A percentile compares a stretch with the other conserved stretches of the same genome.
phyloP scores from a whole-genome alignment of 2,113 vertebrate species.

The Nibea albiflora region DNA sequence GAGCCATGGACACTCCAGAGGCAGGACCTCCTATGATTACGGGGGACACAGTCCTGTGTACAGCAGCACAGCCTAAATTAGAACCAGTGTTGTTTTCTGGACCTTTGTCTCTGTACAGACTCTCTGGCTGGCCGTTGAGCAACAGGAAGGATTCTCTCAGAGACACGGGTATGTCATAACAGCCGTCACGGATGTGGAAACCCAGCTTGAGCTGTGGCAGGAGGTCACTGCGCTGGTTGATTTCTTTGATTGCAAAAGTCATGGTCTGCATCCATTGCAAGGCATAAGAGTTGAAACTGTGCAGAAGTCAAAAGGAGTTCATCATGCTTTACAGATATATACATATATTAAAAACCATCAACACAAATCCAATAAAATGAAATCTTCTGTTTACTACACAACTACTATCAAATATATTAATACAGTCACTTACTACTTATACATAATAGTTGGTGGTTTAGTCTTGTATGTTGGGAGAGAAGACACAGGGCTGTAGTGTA shows the following conservation, averaged over 20 bases:
- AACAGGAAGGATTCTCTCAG: slow-evolving; percentile 74
- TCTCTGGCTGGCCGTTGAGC: slow-evolving; percentile 76
- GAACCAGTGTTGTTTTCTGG: not conserved
- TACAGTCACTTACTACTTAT: slow-evolving; percentile 75
- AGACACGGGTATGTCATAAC: slow-evolving; percentile 76
- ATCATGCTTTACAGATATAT: not conserved
- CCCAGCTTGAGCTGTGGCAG: slow-evolving; percentile 79
- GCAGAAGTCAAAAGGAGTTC: slow-evolving; percentile 10
- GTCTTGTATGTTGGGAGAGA: slow-evolving; percentile 61
- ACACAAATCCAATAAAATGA: not conserved
- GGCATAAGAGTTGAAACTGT: slow-evolving; percentile 57
- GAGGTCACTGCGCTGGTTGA: slow-evolving; percentile 78
- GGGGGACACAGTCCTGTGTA: slow-evolving; percentile 61
- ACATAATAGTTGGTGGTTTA: slow-evolving; percentile 68
- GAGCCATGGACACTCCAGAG: slow-evolving; percentile 77
- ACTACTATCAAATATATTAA: not conserved
- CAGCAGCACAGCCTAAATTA: slow-evolving; percentile 57
- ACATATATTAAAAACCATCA: not conserved
- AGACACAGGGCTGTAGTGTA: slow-evolving; percentile 76
- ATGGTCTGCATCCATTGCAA: slow-evolving; percentile 84
- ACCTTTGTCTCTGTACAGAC: not conserved
- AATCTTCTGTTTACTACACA: not conserved
- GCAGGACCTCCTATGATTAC: slow-evolving; percentile 82
- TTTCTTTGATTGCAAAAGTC: slow-evolving; percentile 80
- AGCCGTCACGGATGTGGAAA: slow-evolving; percentile 81